A percentile compares a stretch with the other conserved stretches of the same genome.
phyloP scores from a whole-genome alignment of 1,140 invertebrate genomes.

The Bombus pyrosoma region DNA sequence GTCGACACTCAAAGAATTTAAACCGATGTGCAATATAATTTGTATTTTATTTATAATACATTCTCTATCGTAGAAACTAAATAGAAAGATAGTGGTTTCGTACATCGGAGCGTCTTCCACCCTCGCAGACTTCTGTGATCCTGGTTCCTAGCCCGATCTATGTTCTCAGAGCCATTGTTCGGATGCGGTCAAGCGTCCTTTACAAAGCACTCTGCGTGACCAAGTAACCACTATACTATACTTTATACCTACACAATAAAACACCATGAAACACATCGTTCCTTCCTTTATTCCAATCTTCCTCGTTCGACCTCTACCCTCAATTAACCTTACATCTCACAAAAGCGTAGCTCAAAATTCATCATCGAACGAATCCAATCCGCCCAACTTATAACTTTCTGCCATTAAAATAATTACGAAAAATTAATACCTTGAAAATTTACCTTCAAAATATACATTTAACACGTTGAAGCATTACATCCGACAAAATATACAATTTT shows the following conservation, averaged over 20 bases:
- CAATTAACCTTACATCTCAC: not conserved
- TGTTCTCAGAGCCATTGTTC: conserved; percentile 76
- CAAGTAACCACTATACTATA: not conserved
- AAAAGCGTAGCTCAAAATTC: not conserved
- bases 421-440: not conserved
- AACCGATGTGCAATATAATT: not conserved
- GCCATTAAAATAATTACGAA: not conserved
- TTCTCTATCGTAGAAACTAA: not conserved
- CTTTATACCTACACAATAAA: not conserved
- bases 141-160: conserved; percentile 68
- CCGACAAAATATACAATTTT: not conserved
- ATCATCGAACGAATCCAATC: not conserved
- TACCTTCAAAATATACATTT: not conserved
- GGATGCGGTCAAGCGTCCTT: conserved; percentile 72
- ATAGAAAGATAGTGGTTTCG: not conserved
- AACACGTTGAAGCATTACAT: not conserved
- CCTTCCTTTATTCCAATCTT: not conserved
- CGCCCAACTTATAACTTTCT: not conserved
- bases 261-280: not conserved
- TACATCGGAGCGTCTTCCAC: not conserved
- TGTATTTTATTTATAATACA: not conserved
- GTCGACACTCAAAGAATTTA: not conserved
- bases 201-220: not conserved
- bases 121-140: conserved; percentile 65
- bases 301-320: not conserved